Base-by-base conservation (phyloP, 2,113 vertebrate species). In the Eulacestoma nigropectus region DNA sequence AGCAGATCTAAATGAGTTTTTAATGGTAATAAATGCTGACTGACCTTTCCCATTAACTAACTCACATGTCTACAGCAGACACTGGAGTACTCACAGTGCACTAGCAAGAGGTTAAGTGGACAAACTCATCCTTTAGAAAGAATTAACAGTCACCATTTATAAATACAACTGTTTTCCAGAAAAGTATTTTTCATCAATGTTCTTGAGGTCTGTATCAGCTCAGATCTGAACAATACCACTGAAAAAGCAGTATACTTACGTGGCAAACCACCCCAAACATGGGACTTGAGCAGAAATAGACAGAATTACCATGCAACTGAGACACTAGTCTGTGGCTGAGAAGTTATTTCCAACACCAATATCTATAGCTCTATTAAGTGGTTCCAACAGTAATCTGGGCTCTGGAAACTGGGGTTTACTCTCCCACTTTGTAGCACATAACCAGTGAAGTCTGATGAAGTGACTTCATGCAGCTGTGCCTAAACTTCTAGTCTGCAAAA, bases 1-100 rank as follows among this genome's bases (percentile, higher is more conserved):
- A 87, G 80, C 30, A 68, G 75, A 77, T 59, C 44, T 76, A 93
- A 97, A 92, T 10, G 23, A 90, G 55, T 85, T 92, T 95, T 92
- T 89, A 87, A 94, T 91, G 60, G 79, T 91, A 95, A 35, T 76
- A 81, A 88, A 44, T 80, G 49, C 67, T 64, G 73, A 79, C 55
- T 96, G 72, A 91, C 44, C 47, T 95, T 84, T 93, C 77, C 42
- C 53, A 72, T 94, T 93, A 95, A 81, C 50, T 65, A 75, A 18
- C 56, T 94, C 57, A 42, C 46, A 20, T 9, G 15, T 89, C 70
- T 82, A 22, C 33, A 74, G 46, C 50, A 94, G 83, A 74, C 41
- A 62, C 26, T 29, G 25, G 29, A 83, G 32, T 39, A 57, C 49
- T 42, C n/a, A 13, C 7, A 6, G 15, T 25, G 10, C 33, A n/a